Percentiles rank a stretch among this genome's conserved stretches.
phyloP scores from a whole-genome alignment of 2,113 vertebrate genomes.

The Megaptera novaeangliae region DNA sequence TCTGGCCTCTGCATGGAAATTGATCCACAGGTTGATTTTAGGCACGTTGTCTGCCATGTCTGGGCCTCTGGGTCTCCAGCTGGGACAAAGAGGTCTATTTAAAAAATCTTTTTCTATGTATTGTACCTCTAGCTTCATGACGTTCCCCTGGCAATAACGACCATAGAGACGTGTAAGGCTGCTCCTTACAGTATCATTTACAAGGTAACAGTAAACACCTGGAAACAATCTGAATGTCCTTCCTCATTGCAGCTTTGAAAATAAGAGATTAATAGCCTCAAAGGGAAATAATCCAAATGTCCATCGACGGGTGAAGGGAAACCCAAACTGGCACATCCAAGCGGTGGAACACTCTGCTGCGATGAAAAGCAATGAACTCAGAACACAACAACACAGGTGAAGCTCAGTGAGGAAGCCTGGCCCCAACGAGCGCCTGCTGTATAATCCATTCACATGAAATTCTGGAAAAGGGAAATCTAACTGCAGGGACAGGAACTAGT shows the following conservation, averaged over 20 bases:
- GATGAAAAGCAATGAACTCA: fast-evolving
- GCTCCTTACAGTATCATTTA: not conserved
- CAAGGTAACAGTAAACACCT: not conserved
- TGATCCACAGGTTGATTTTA: not conserved
- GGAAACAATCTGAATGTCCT: not conserved
- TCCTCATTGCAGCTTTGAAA: not conserved
- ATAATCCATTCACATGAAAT: not conserved
- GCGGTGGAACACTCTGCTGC: not conserved
- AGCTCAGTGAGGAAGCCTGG: not conserved
- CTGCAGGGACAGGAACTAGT: not conserved
- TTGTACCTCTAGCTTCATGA: not conserved
- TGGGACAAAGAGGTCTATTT: not conserved
- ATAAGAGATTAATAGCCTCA: not conserved
- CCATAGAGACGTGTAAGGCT: not conserved
- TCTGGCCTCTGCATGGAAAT: not conserved
- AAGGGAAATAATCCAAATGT: not conserved
- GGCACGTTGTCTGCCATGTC: not conserved
- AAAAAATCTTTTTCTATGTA: not conserved
- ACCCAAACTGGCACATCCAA: fast-evolving
- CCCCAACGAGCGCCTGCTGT: fast-evolving
- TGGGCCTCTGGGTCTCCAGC: not conserved
- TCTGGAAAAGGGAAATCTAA: not conserved
- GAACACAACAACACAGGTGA: fast-evolving
- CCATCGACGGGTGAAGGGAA: not conserved
- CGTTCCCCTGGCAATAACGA: not conserved